A percentile compares a stretch with the other conserved stretches of the same genome.
Conservation (phyloP, 2,797 vertebrate species). For the Phrynocephalus vlangalii region DNA sequence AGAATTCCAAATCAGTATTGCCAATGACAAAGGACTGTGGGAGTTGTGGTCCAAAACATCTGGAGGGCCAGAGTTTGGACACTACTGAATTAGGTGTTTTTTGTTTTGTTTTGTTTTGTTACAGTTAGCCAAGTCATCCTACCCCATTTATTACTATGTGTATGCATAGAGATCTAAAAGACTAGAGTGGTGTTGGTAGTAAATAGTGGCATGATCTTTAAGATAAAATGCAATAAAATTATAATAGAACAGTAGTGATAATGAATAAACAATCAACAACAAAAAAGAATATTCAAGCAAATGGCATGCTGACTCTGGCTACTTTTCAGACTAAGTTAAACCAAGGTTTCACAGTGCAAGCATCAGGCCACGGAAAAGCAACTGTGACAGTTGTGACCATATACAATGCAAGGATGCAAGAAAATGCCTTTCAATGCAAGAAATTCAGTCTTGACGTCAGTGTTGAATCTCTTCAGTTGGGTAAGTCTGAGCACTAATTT, state of each 20-base stretch:
- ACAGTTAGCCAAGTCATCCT: too few species aligned
- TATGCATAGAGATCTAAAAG: too few species aligned
- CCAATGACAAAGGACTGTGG: too few species aligned
- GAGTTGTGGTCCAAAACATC: too few species aligned
- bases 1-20: too few species aligned
- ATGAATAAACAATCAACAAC: background rate
- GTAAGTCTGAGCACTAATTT: slow-evolving; percentile 34
- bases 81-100: too few species aligned
- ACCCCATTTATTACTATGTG: too few species aligned
- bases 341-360: slow-evolving; percentile 73
- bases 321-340: slow-evolving; percentile 74
- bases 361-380: slow-evolving; percentile 78
- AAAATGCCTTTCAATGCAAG: slow-evolving; percentile 74
- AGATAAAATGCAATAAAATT: too few species aligned
- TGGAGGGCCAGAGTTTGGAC: too few species aligned
- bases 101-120: too few species aligned
- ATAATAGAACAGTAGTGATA: background rate
- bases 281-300: background rate
- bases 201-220: too few species aligned
- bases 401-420: slow-evolving; percentile 82
- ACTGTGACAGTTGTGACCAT: slow-evolving; percentile 83
- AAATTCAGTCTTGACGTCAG: slow-evolving; percentile 79
- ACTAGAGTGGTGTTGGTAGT: too few species aligned
- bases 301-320: fast-evolving
- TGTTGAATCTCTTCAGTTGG: slow-evolving; percentile 47